phyloP scores from a whole-genome alignment of 2,888 invertebrate genomes.

The Pediacus dermestoides region DNA sequence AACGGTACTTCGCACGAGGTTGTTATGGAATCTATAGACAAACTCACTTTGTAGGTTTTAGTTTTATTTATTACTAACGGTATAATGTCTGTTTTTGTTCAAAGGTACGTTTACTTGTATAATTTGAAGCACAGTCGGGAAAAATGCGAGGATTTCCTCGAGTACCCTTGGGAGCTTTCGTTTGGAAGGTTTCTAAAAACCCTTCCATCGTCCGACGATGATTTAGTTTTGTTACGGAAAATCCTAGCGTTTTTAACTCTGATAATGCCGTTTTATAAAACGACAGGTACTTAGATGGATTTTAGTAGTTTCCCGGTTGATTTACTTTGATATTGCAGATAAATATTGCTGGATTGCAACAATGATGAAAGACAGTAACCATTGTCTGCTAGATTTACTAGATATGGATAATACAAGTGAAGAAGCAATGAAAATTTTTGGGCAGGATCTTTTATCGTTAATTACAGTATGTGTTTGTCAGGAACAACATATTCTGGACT shows the following conservation, averaged over 20 bases:
- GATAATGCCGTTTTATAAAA: constrained; percentile 39
- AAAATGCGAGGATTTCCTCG: constrained; percentile 33
- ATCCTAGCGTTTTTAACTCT: constrained; percentile 43
- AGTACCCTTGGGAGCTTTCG: constrained; percentile 61
- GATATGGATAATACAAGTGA: constrained; percentile 30
- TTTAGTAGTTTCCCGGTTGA: constrained; percentile 6
- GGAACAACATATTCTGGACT: constrained; percentile 40
- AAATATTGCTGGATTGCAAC: constrained; percentile 39
- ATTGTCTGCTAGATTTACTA: constrained; percentile 39
- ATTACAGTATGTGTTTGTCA: constrained; percentile 42
- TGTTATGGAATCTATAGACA: constrained; percentile 56
- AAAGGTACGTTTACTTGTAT: constrained; percentile 33
- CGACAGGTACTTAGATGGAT: constrained; percentile 26
- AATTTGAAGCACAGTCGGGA: constrained; percentile 17
- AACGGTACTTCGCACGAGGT: constrained; percentile 61
- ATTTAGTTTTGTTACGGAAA: constrained; percentile 57
- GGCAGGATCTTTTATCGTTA: constrained; percentile 43
- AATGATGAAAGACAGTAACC: constrained; percentile 38
- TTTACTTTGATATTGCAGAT: constrained; percentile 26
- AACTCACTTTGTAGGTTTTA: constrained; percentile 55
- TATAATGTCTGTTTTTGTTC: constrained; percentile 14
- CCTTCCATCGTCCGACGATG: constrained; percentile 63
- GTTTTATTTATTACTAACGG: constrained; percentile 5
- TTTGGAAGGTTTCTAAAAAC: constrained; percentile 60
- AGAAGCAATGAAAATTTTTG: constrained; percentile 37